These are phyloP conservation scores for Semotilus atromaculatus DNA, from an alignment of 2,797 vertebrate genomes.

Conservation along the genomic window DNA sequence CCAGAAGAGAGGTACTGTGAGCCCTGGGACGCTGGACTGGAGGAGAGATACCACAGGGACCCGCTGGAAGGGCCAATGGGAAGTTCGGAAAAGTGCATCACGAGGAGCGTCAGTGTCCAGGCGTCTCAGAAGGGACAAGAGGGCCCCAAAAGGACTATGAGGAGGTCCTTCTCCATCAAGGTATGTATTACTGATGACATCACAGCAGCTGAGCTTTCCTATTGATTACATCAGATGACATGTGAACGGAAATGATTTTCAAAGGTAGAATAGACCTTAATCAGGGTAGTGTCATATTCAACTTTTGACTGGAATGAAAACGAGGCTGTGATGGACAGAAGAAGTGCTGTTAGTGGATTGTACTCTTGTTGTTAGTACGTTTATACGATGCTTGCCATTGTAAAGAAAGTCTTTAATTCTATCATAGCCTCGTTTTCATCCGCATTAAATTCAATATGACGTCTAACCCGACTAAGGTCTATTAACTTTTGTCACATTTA, in stretches of 20 bases:
- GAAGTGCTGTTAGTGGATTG: neutral
- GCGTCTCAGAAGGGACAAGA: constrained; percentile 39
- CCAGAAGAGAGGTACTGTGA: constrained; percentile 79
- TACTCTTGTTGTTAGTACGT: neutral
- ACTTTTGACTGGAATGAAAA: neutral
- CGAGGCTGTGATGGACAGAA: neutral
- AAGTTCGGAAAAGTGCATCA: constrained; percentile 57
- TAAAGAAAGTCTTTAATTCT: neutral
- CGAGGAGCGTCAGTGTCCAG: constrained; percentile 45
- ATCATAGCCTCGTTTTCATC: neutral
- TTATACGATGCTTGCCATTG: neutral
- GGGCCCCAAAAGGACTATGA: constrained; percentile 74
- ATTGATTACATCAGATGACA: constrained; percentile 7
- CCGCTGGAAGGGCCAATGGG: constrained; percentile 59
- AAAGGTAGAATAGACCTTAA: neutral
- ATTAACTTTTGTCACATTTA: neutral
- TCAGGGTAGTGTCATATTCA: neutral
- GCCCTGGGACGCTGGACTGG: constrained; percentile 64
- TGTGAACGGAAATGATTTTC: neutral
- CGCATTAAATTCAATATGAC: neutral
- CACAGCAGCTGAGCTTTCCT: neutral
- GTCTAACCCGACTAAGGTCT: neutral
- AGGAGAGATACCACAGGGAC: constrained; percentile 64
- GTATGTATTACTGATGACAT: constrained; percentile 69
- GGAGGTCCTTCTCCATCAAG: constrained; percentile 85